phyloP scores from a whole-genome alignment of 2,797 vertebrate genomes.

The Sebastes wilsoni region DNA sequence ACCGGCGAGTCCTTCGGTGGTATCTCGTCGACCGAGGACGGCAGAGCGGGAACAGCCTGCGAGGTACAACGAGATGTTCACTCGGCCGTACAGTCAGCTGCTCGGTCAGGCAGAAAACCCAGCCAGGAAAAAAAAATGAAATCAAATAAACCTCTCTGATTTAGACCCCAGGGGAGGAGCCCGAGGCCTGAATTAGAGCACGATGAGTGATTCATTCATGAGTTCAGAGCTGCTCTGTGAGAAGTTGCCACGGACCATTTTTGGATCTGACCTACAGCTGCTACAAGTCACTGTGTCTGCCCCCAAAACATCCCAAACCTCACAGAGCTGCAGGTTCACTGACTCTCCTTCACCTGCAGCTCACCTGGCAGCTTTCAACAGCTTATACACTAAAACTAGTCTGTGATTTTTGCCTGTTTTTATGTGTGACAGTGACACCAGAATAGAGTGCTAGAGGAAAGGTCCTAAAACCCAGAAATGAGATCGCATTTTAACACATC shows the following conservation, averaged over 20 bases:
- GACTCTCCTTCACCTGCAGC: too few species aligned
- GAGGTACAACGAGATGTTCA: constrained; percentile 55
- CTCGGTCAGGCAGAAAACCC: constrained; percentile 56
- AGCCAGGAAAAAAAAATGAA: constrained; percentile 17
- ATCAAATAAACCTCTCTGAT: constrained; percentile 42
- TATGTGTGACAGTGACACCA: too few species aligned
- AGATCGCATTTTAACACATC: too few species aligned
- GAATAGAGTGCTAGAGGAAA: too few species aligned
- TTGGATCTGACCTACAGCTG: constrained; percentile 10
- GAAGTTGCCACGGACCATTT: neutral
- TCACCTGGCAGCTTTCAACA: neutral
- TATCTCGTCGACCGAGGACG: constrained; percentile 35
- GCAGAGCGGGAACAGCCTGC: constrained; percentile 56
- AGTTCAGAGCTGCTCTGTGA: neutral
- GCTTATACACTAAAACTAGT: neutral
- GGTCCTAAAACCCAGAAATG: too few species aligned
- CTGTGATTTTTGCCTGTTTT: neutral
- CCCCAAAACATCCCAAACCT: neutral
- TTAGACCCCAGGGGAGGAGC: constrained; percentile 25
- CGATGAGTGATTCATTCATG: constrained; percentile 49
- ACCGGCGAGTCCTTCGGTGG: constrained; percentile 55
- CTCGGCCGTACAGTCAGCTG: constrained; percentile 28
- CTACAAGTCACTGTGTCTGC: neutral
- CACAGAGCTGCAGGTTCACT: neutral
- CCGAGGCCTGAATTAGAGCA: constrained; percentile 16